Percentiles rank a stretch among this genome's conserved stretches.
Evolutionary conservation across 2,888 invertebrate species (phyloP).

Genomic region (Pinctada fucata): DNA sequence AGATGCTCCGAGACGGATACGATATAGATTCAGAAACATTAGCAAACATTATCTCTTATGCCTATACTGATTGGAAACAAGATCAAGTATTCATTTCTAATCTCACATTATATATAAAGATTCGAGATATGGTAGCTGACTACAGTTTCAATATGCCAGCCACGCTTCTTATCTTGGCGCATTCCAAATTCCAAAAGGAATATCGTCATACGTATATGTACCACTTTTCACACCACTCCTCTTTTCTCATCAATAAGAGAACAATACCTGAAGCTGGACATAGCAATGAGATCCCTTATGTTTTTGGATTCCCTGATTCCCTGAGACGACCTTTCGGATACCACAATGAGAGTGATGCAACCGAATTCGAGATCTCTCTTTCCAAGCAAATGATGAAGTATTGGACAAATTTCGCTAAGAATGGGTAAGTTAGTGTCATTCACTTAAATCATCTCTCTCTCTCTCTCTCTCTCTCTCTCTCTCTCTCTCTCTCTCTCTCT

Average conservation of each 20-base stretch:
- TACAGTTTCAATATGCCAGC: slow-evolving; percentile 50
- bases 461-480: too few relatives aligned
- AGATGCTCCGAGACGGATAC: slow-evolving; percentile 37
- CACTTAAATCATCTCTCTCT: too few relatives aligned
- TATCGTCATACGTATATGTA: slow-evolving; percentile 40
- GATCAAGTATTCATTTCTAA: slow-evolving; percentile 21
- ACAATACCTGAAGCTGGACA: slow-evolving; percentile 97
- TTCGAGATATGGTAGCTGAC: slow-evolving; percentile 48
- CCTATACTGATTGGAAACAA: slow-evolving; percentile 48
- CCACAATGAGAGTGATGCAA: slow-evolving; percentile 83
- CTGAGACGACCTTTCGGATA: slow-evolving; percentile 84
- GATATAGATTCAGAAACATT: slow-evolving; percentile 26
- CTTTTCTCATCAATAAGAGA: slow-evolving; percentile 88
- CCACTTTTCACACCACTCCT: slow-evolving; percentile 81
- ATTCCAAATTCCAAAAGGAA: slow-evolving; percentile 18
- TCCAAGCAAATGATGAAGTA: slow-evolving; percentile 93
- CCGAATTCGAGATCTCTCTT: slow-evolving; percentile 88
- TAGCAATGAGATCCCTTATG: slow-evolving; percentile 94
- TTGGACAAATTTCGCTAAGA: slow-evolving; percentile 96
- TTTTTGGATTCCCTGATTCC: slow-evolving; percentile 83
- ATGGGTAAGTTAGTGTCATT: slow-evolving; percentile 84
- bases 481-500: too few relatives aligned
- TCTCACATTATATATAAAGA: slow-evolving; percentile 31
- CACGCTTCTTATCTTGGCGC: slow-evolving; percentile 37
- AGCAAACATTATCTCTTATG: slow-evolving; percentile 31